Percentiles rank a stretch among this genome's conserved stretches.
phyloP scores from a whole-genome alignment of 2,797 vertebrate genomes.

The Acrossocheilus fasciatus region DNA sequence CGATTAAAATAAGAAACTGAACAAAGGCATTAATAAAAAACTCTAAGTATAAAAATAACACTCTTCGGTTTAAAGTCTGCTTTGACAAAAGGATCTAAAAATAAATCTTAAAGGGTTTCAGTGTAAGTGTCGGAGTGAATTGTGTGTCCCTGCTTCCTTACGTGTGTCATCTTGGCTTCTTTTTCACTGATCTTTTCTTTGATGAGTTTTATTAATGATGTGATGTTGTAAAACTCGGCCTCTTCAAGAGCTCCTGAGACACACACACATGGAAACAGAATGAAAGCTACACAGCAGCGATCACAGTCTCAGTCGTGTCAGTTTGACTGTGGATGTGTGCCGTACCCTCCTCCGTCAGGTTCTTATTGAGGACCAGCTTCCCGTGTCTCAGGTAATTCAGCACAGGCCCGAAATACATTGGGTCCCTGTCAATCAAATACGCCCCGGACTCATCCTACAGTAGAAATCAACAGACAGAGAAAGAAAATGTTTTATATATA shows the following conservation, averaged over 20 bases:
- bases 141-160: slow-evolving; percentile 60
- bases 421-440: slow-evolving; percentile 98
- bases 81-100: not conserved
- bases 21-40: not conserved
- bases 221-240: slow-evolving; percentile 99
- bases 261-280: not conserved
- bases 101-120: not conserved
- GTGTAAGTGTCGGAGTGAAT: not conserved
- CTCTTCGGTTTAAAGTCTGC: not conserved
- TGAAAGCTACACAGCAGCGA: not conserved
- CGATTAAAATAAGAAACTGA: not conserved
- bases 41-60: not conserved
- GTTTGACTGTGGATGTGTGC: not conserved
- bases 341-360: slow-evolving; percentile 97
- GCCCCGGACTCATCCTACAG: slow-evolving; percentile 96
- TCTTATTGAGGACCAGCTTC: slow-evolving; percentile 97
- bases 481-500: not conserved
- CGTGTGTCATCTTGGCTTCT: slow-evolving; percentile 95
- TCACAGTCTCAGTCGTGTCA: not conserved
- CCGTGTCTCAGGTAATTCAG: slow-evolving; percentile 98
- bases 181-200: slow-evolving; percentile 98
- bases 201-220: slow-evolving; percentile 96
- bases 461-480: not conserved
- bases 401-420: slow-evolving; percentile 96
- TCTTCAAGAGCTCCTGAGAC: slow-evolving; percentile 92